These are phyloP conservation scores for Paedocypris micromegethes DNA, from an alignment of 2,797 vertebrate species.

Conservation along the genomic window DNA sequence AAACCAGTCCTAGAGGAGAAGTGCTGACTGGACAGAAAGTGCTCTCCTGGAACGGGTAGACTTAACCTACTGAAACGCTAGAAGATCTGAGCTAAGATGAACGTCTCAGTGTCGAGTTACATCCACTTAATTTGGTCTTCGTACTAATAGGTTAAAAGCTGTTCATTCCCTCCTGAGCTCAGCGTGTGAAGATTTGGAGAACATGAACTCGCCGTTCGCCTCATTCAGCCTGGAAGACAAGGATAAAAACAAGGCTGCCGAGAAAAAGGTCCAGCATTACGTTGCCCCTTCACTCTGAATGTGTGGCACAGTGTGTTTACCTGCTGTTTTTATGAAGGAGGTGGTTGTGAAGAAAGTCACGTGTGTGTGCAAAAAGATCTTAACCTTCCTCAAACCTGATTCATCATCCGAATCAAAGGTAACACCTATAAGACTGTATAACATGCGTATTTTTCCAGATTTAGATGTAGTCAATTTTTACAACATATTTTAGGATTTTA, in stretches of 20 bases:
- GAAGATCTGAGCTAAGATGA: neutral
- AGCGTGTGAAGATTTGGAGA: slow-evolving; percentile 31
- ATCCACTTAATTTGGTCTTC: neutral
- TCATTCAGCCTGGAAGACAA: slow-evolving; percentile 18
- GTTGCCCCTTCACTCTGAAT: neutral
- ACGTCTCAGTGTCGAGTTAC: neutral
- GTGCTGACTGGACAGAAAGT: slow-evolving; percentile 40
- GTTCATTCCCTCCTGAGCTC: slow-evolving; percentile 44
- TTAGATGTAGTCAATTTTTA: too few relatives aligned
- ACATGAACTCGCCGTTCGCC: neutral
- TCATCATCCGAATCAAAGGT: slow-evolving; percentile 62
- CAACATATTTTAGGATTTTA: too few relatives aligned
- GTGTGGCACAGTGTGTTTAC: neutral
- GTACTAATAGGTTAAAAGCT: slow-evolving; percentile 40
- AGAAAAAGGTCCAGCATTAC: slow-evolving; percentile 39
- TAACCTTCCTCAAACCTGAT: slow-evolving; percentile 55
- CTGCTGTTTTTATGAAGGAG: slow-evolving; percentile 3
- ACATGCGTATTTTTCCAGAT: too few relatives aligned
- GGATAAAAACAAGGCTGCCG: neutral
- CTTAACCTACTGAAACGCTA: neutral
- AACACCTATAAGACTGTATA: slow-evolving; percentile 5
- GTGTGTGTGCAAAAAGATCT: slow-evolving; percentile 69
- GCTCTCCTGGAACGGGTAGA: slow-evolving; percentile 42
- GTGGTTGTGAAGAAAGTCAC: slow-evolving; percentile 61
- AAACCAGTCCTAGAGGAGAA: slow-evolving; percentile 2